Evolutionary conservation across 2,797 vertebrate species (phyloP).

Genomic region (Catharus ustulatus): DNA sequence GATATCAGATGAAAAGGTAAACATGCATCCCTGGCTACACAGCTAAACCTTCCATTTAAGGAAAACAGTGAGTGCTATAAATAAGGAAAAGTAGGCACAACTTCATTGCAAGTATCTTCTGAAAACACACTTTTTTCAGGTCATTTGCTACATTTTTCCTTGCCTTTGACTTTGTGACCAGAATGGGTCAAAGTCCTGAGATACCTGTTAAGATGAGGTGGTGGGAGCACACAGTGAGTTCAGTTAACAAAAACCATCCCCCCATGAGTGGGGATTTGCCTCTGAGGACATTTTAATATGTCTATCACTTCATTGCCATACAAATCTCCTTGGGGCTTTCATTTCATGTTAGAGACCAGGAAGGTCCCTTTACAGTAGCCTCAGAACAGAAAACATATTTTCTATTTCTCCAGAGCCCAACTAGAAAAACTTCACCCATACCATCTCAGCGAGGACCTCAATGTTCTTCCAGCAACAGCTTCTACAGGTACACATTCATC

Average conservation of each 20-base stretch:
- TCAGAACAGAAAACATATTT: not conserved
- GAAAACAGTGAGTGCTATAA: not conserved
- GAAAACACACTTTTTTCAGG: not conserved
- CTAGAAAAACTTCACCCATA: not conserved
- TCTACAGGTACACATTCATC: not conserved
- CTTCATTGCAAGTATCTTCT: not conserved
- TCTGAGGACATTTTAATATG: not conserved
- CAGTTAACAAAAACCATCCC: not conserved
- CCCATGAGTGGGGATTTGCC: not conserved
- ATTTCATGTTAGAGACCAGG: not conserved
- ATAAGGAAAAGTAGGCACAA: not conserved
- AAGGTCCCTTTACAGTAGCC: not conserved
- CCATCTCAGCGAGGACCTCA: not conserved
- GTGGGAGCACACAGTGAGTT: accelerated
- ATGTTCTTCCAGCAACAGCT: not conserved
- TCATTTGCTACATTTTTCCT: not conserved
- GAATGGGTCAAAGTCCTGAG: not conserved
- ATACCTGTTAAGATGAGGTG: not conserved
- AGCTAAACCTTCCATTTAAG: not conserved
- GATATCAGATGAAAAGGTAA: not conserved
- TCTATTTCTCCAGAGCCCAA: not conserved
- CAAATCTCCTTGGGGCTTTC: not conserved
- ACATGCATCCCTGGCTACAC: not conserved
- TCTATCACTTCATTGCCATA: not conserved
- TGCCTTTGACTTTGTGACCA: not conserved